Conservation (phyloP, 2,888 invertebrate genomes). For the Sussaba pulchella region DNA sequence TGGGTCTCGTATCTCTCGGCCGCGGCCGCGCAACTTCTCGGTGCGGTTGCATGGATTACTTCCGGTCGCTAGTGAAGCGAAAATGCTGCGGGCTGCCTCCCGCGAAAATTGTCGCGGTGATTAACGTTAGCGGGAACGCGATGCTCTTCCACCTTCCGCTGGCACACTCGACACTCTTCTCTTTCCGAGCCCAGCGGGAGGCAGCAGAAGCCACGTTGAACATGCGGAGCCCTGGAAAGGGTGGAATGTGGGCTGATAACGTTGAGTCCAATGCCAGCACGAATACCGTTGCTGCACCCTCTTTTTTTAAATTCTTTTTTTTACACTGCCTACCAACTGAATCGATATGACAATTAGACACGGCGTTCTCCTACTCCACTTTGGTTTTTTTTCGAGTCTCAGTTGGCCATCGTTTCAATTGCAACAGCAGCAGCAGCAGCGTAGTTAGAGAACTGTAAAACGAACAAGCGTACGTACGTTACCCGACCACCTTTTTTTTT, state of each 20-base stretch:
- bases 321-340: background rate
- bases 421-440: constrained; percentile 1
- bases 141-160: constrained; percentile 31
- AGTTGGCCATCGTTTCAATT: background rate
- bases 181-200: too few relatives aligned
- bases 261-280: background rate
- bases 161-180: background rate
- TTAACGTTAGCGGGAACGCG: constrained; percentile 39
- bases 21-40: constrained; percentile 23
- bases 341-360: constrained; percentile 48
- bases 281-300: background rate
- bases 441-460: background rate
- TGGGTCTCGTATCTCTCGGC: constrained; percentile 28
- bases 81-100: constrained; percentile 38
- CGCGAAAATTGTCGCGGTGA: constrained; percentile 55
- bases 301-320: constrained; percentile 15
- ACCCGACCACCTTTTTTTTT: background rate
- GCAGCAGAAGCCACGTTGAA: background rate
- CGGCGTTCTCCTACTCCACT: constrained; percentile 10
- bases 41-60: constrained; percentile 52
- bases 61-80: constrained; percentile 52
- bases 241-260: background rate
- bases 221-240: background rate
- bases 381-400: constrained; percentile 11
- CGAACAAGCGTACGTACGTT: background rate